A percentile compares a stretch with the other conserved stretches of the same genome.
phyloP scores from a whole-genome alignment of 2,888 invertebrate species.

The Spisula subtruncata region DNA sequence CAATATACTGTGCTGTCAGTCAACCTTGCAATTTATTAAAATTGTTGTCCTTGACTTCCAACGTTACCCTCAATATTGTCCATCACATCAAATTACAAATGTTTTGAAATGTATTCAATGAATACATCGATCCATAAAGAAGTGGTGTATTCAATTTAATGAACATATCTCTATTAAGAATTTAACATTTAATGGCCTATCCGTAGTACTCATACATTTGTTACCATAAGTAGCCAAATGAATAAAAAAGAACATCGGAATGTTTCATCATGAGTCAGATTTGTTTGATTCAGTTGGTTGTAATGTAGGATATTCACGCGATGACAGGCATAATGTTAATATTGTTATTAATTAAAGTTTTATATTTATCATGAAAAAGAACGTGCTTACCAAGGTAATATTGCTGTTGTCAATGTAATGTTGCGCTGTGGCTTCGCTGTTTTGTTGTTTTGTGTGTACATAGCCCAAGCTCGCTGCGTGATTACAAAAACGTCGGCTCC shows the following conservation, averaged over 20 bases:
- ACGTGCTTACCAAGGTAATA: neutral
- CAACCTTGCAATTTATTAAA: no score
- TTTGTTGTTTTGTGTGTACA: neutral
- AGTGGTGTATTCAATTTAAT: no score
- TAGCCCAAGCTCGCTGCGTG: neutral
- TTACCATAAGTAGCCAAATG: neutral
- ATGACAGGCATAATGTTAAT: neutral
- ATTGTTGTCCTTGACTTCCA: no score
- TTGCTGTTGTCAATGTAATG: neutral
- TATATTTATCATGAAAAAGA: neutral
- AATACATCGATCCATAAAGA: no score
- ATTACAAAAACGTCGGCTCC: no score
- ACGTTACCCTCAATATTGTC: no score
- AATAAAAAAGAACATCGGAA: neutral
- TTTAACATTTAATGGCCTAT: no score
- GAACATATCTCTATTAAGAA: no score
- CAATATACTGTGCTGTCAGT: no score
- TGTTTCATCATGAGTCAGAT: neutral
- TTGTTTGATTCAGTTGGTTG: neutral
- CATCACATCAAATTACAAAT: no score
- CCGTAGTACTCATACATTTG: neutral
- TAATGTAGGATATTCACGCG: slow-evolving; percentile 10
- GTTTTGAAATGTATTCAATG: no score
- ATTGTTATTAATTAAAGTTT: neutral
- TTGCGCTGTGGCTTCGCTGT: no score